phyloP scores from a whole-genome alignment of 2,797 vertebrate genomes.

The Mormyrus hasselquistii region DNA sequence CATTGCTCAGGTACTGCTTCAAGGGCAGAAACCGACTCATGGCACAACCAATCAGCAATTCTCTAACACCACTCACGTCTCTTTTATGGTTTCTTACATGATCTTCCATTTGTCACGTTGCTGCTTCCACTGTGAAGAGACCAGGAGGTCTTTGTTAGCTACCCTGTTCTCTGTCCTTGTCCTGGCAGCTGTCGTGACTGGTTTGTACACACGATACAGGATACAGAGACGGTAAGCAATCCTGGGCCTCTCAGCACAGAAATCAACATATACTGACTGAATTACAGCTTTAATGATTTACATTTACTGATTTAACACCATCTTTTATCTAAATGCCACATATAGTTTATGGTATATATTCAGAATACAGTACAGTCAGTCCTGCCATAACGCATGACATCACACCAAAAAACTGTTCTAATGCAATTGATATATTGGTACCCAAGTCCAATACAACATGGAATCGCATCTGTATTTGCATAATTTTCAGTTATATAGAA shows the following conservation, averaged over 20 bases:
- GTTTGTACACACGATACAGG: constrained; percentile 42
- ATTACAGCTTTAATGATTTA: neutral
- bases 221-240: constrained; percentile 47
- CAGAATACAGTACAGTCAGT: neutral
- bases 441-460: neutral
- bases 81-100: neutral
- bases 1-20: neutral
- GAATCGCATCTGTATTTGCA: neutral
- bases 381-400: neutral
- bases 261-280: neutral
- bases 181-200: constrained; percentile 30
- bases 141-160: constrained; percentile 20
- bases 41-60: neutral
- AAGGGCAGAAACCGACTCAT: neutral
- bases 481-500: neutral
- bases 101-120: neutral
- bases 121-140: neutral
- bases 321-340: neutral
- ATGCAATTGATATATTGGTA: neutral
- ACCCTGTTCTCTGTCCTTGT: constrained; percentile 38
- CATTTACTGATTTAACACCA: neutral
- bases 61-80: neutral
- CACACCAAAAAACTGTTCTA: neutral
- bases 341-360: neutral
- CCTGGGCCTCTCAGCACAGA: neutral